Evolutionary conservation across 2,888 invertebrate species (phyloP), one percentile per base, ranked within the genome.

Genomic region (Ethmia dodecea): DNA sequence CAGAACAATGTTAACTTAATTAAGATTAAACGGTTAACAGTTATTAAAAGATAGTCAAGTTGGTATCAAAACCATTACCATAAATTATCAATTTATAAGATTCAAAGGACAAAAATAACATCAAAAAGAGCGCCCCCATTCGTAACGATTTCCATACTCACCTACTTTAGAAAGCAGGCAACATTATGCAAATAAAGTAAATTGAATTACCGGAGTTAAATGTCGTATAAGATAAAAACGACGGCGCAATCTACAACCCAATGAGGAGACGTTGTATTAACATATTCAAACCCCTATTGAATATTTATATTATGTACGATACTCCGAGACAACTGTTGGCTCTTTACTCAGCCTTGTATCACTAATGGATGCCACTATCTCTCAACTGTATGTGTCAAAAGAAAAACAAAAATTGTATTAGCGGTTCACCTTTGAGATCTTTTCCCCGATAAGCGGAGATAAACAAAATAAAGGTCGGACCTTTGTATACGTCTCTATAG

Each of bases 131-230:
- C 46, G 40, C 50, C 49, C 24, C 33, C 28, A 20, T 28, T 18
- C 48, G 42, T 47, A 62, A 55, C 53, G 55, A 79, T 83, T 77
- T 73, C 75, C 80, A 80, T 77, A 73, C 73, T 80, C 81, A 84
- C 84, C 81, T 84, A 84, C 79, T 80, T 75, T 63, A 71, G 66
- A 71, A 65, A 73, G 64, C 64, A 64, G 55, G 58, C 62, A 67
- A 74, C 84, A 79, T 83, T 84, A 86, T 86, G 86, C 81, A 81
- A 86, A 86, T 86, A 76, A 53, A 73, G 71, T 80, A 86, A 86
- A 86, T 86, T 86, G 86, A 86, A 86, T 86, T 83, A 84, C 86
- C 69, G 72, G 83, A 84, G 86, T 84, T 86, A 86, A 86, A 86
- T 86, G 86, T 86, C 76, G 80, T 77, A 81, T 84, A 77, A 86